These are phyloP conservation scores for Conistra vaccinii DNA, from an alignment of 2,888 invertebrate genomes.

Conservation along the genomic window DNA sequence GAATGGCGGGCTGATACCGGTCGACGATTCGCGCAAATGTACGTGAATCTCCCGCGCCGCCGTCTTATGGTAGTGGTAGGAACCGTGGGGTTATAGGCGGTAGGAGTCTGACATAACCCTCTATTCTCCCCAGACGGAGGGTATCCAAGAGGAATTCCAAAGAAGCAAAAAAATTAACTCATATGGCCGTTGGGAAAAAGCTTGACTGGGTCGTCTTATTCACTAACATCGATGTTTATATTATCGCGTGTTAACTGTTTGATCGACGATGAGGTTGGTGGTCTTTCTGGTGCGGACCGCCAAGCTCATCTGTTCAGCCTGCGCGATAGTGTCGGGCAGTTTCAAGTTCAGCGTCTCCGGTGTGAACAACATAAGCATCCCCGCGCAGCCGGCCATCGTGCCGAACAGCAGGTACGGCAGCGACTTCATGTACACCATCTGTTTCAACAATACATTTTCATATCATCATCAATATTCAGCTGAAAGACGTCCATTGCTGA, in stretches of 20 bases:
- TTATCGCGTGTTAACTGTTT: neutral
- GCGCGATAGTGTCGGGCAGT: slow-evolving; percentile 53
- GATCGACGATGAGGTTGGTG: slow-evolving; percentile 1
- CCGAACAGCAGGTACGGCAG: slow-evolving; percentile 60
- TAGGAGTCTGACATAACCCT: neutral
- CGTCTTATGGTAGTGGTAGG: neutral
- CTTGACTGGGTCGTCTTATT: neutral
- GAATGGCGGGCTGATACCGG: neutral
- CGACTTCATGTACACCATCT: slow-evolving; percentile 44
- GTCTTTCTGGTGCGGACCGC: slow-evolving; percentile 10
- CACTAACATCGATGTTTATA: neutral
- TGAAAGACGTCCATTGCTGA: neutral
- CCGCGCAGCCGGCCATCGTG: slow-evolving; percentile 39
- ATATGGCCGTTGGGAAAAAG: neutral
- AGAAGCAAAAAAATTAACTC: neutral
- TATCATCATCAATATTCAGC: neutral
- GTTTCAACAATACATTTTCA: neutral
- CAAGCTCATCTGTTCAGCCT: slow-evolving; percentile 54
- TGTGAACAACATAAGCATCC: slow-evolving; percentile 61
- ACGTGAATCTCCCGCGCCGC: neutral
- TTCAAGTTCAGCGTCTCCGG: slow-evolving; percentile 59
- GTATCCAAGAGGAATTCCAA: neutral
- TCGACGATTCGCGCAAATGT: neutral
- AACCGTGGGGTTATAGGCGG: neutral
- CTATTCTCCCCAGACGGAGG: too few species aligned